phyloP scores from a whole-genome alignment of 2,797 vertebrate species.

The Iguana delicatissima region DNA sequence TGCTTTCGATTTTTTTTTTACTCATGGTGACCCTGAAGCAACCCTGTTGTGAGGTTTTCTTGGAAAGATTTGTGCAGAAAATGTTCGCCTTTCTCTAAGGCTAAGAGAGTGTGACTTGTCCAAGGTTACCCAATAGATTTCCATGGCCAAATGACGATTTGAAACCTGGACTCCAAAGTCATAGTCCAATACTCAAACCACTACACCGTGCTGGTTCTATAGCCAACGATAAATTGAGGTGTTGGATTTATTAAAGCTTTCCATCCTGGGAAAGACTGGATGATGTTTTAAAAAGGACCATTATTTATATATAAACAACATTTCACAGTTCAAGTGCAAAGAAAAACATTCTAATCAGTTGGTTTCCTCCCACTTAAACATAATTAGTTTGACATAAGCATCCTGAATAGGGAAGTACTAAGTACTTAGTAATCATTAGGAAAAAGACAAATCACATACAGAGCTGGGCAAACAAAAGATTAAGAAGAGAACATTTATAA shows the following conservation, averaged over 20 bases:
- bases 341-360: constrained; percentile 91
- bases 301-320: constrained; percentile 83
- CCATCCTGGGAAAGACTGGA: background rate
- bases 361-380: constrained; percentile 92
- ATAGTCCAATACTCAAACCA: too few species aligned
- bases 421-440: constrained; percentile 88
- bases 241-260: background rate
- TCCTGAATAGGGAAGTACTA: constrained; percentile 87
- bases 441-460: constrained; percentile 81
- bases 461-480: constrained; percentile 71
- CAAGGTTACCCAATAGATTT: too few species aligned
- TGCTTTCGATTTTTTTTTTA: too few species aligned
- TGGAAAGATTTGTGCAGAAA: too few species aligned
- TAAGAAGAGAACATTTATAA: constrained; percentile 44
- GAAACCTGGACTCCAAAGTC: too few species aligned
- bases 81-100: too few species aligned
- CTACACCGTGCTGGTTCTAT: too few species aligned
- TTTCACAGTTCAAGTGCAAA: constrained; percentile 88
- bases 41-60: too few species aligned
- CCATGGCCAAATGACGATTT: too few species aligned
- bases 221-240: background rate
- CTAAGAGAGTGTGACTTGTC: too few species aligned
- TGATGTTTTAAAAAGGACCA: too few species aligned
- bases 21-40: too few species aligned
- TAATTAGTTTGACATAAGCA: constrained; percentile 90